These are phyloP conservation scores for Sarcophaga variegata DNA, from an alignment of 2,888 invertebrate genomes.

Conservation along the genomic window DNA sequence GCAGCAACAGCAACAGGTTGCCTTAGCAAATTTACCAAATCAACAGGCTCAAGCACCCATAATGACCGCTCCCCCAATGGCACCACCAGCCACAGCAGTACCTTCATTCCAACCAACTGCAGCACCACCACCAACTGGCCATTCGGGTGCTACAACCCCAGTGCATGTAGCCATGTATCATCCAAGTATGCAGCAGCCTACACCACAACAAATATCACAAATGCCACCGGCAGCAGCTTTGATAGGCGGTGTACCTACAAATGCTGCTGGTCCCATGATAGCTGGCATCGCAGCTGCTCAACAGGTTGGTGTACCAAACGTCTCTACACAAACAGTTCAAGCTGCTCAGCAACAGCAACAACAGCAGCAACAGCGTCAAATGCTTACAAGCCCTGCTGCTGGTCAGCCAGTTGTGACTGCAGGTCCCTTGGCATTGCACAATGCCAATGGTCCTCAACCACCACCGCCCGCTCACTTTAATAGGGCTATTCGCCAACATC, in stretches of 20 bases:
- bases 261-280: constrained; percentile 69
- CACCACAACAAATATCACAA: constrained; percentile 80
- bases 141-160: constrained; percentile 74
- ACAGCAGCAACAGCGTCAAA: constrained; percentile 72
- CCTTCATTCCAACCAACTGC: constrained; percentile 62
- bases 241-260: constrained; percentile 81
- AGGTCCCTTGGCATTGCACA: constrained; percentile 65
- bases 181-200: constrained; percentile 73
- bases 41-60: constrained; percentile 39
- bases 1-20: constrained; percentile 68
- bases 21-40: constrained; percentile 47
- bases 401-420: constrained; percentile 64
- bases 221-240: constrained; percentile 83
- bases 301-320: constrained; percentile 71
- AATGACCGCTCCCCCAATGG: constrained; percentile 63
- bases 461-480: constrained; percentile 80
- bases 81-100: constrained; percentile 66
- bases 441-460: constrained; percentile 64
- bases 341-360: constrained; percentile 71
- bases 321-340: constrained; percentile 42
- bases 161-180: constrained; percentile 75
- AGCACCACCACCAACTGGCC: constrained; percentile 64
- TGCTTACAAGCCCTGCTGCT: constrained; percentile 74
- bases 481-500: constrained; percentile 83
- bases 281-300: constrained; percentile 46